phyloP scores from a whole-genome alignment of 2,888 invertebrate genomes.

The Caenorhabditis imperialis region DNA sequence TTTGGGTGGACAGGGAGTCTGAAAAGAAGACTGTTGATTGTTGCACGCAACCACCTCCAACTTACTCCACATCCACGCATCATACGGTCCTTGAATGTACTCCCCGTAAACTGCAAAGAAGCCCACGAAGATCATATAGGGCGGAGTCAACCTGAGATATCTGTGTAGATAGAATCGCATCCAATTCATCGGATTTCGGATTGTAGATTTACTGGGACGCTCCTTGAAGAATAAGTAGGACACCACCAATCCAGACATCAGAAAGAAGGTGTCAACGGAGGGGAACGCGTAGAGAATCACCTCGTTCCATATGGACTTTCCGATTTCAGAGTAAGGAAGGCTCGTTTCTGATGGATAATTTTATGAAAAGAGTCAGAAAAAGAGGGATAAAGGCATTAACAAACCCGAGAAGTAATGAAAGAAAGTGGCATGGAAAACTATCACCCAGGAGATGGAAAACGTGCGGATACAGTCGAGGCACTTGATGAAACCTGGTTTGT shows the following conservation, averaged over 20 bases:
- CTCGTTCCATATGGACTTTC: conserved; percentile 30
- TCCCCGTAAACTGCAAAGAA: conserved; percentile 45
- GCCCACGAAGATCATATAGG: conserved; percentile 53
- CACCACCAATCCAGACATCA: conserved; percentile 65
- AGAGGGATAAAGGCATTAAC: too few species aligned
- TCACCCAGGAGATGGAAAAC: conserved; percentile 69
- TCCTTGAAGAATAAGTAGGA: conserved; percentile 67
- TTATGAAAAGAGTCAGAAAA: too few species aligned
- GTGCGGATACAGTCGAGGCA: conserved; percentile 66
- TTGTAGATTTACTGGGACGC: conserved; percentile 20
- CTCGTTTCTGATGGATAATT: conserved; percentile 28
- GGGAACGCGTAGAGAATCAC: conserved; percentile 55
- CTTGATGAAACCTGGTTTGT: conserved; percentile 60
- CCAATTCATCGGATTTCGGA: conserved; percentile 60
- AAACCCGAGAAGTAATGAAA: conserved; percentile 25
- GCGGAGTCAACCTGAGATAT: conserved; percentile 56
- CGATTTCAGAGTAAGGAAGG: not conserved
- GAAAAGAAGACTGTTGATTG: not conserved
- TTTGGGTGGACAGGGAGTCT: conserved; percentile 8
- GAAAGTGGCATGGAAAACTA: conserved; percentile 53
- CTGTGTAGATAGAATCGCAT: conserved; percentile 69
- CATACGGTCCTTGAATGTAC: conserved; percentile 47
- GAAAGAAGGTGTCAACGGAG: conserved; percentile 71
- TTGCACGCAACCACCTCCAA: too few species aligned
- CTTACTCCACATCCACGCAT: conserved; percentile 47